These are phyloP conservation scores for Hanleya hanleyi DNA, from an alignment of 2,888 invertebrate genomes.

Conservation along the genomic window DNA sequence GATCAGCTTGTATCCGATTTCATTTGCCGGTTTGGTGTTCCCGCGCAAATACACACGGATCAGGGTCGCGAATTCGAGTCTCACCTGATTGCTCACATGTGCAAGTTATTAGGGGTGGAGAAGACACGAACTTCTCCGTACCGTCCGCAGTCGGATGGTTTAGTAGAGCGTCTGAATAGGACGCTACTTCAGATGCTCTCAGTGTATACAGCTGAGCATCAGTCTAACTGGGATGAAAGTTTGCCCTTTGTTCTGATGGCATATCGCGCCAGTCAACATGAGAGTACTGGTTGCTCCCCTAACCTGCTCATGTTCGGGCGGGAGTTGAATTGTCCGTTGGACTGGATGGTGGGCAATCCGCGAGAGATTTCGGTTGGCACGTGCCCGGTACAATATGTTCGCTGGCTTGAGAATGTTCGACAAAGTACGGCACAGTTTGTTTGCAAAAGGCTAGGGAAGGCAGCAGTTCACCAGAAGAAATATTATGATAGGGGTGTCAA, in stretches of 20 bases:
- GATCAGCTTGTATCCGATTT: neutral
- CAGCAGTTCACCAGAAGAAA: constrained; percentile 19
- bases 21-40: neutral
- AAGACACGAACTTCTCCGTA: neutral
- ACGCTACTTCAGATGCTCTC: neutral
- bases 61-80: constrained; percentile 2
- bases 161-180: neutral
- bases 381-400: constrained; percentile 16
- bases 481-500: constrained; percentile 14
- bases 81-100: neutral
- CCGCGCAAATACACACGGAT: neutral
- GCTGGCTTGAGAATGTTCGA: constrained; percentile 10
- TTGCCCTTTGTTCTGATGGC: constrained; percentile 3
- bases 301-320: neutral
- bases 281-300: neutral
- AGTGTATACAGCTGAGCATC: neutral
- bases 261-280: neutral
- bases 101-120: neutral
- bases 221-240: neutral
- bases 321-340: neutral
- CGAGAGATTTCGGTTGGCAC: too few species aligned
- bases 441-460: neutral
- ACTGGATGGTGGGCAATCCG: neutral
- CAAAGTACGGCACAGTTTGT: constrained; percentile 2
- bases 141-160: neutral